Percentiles rank a stretch among this genome's conserved stretches.
Conservation (phyloP, 2,113 vertebrate genomes). For the Eira barbara region DNA sequence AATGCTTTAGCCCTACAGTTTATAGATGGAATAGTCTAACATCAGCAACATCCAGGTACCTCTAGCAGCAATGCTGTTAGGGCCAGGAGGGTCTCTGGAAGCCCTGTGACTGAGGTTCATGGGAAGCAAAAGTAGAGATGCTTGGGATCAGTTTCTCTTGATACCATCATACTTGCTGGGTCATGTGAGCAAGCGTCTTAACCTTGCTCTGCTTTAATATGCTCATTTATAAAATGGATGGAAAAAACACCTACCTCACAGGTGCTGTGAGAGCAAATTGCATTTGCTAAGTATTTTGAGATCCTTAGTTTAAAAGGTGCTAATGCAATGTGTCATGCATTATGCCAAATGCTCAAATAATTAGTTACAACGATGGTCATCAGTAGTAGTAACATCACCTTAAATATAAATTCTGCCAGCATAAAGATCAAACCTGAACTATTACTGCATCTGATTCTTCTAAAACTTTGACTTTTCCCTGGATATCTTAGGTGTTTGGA, state of each 20-base stretch:
- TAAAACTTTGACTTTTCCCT: constrained; percentile 24
- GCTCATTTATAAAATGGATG: constrained; percentile 48
- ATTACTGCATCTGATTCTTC: constrained; percentile 7
- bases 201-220: constrained; percentile 34
- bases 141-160: not conserved
- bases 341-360: constrained; percentile 56
- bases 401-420: constrained; percentile 31
- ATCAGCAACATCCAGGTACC: not conserved
- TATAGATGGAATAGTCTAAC: not conserved
- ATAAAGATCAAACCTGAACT: constrained; percentile 21
- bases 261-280: constrained; percentile 61
- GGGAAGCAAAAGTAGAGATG: not conserved
- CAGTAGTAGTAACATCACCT: not conserved
- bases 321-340: constrained; percentile 40
- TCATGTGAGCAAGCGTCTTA: not conserved
- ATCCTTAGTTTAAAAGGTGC: constrained; percentile 70
- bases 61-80: not conserved
- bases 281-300: constrained; percentile 61
- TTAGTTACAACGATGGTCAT: not conserved
- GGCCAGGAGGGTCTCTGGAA: not conserved
- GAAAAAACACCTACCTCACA: constrained; percentile 65
- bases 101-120: not conserved
- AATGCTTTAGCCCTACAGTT: not conserved
- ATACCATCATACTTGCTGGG: not conserved
- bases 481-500: not conserved